Percentiles rank a stretch among this genome's conserved stretches.
Evolutionary conservation across 2,797 vertebrate species (phyloP).

Genomic region (Anableps anableps): DNA sequence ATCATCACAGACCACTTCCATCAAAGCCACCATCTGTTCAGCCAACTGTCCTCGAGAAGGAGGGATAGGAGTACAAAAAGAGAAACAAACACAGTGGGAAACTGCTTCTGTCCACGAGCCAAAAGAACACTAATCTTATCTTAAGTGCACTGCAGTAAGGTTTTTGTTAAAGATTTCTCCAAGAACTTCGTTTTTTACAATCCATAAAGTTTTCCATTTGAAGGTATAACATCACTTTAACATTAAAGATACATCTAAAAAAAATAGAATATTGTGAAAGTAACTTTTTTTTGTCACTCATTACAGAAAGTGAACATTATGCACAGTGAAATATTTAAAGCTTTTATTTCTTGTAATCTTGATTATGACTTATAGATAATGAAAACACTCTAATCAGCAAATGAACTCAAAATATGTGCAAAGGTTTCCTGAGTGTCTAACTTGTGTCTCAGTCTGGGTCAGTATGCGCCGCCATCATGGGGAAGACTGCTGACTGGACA

Average conservation of each 20-base stretch:
- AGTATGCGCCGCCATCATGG: background rate
- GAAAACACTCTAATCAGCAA: background rate
- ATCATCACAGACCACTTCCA: background rate
- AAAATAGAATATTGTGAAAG: background rate
- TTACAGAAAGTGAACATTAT: background rate
- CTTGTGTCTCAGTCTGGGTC: background rate
- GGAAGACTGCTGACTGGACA: background rate
- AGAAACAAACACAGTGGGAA: background rate
- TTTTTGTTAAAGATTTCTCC: background rate
- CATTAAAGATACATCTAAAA: background rate
- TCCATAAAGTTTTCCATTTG: background rate
- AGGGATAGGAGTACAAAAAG: background rate
- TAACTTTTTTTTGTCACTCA: background rate
- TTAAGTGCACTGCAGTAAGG: background rate
- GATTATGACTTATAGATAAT: background rate
- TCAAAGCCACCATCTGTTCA: conserved; percentile 6
- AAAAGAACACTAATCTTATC: background rate
- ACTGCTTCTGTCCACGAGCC: background rate
- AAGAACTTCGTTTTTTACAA: background rate
- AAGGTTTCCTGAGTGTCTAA: background rate
- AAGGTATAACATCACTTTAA: background rate
- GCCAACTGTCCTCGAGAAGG: background rate
- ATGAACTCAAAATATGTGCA: background rate
- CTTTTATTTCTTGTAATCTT: background rate
- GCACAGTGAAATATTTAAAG: background rate